Conservation (phyloP, 2,888 invertebrate genomes). For the Eristalinus aeneus region DNA sequence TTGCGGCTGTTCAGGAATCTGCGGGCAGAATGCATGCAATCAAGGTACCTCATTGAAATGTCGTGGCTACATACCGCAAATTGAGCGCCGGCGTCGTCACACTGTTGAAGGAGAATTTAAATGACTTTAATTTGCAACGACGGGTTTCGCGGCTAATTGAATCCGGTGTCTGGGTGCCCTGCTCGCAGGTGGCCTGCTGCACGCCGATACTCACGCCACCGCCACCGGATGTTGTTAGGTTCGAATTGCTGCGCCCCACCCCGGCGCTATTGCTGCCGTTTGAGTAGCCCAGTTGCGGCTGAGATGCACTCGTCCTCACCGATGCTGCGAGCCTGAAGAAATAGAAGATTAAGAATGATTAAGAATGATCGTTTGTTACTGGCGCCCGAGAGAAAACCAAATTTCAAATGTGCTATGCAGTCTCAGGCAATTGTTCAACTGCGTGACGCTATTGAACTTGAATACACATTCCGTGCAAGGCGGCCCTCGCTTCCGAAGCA, state of each 20-base stretch:
- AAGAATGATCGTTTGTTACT: background rate
- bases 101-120: constrained; percentile 84
- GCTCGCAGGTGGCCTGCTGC: constrained; percentile 81
- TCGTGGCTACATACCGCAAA: constrained; percentile 78
- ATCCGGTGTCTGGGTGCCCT: constrained; percentile 87
- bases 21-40: constrained; percentile 60
- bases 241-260: constrained; percentile 45
- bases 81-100: constrained; percentile 84
- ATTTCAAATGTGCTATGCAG: background rate
- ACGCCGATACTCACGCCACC: constrained; percentile 1
- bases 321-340: constrained; percentile 75
- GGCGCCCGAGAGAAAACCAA: background rate
- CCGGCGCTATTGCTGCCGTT: constrained; percentile 81
- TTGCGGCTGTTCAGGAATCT: constrained; percentile 87
- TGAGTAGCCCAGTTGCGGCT: constrained; percentile 81
- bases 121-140: constrained; percentile 83
- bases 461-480: background rate
- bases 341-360: background rate
- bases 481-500: background rate
- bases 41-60: background rate
- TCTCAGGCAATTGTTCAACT: no score
- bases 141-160: constrained; percentile 87
- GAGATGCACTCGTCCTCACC: constrained; percentile 77
- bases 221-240: constrained; percentile 18
- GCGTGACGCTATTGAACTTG: background rate